phyloP scores from a whole-genome alignment of 2,888 invertebrate species.

The Zootermopsis nevadensis region DNA sequence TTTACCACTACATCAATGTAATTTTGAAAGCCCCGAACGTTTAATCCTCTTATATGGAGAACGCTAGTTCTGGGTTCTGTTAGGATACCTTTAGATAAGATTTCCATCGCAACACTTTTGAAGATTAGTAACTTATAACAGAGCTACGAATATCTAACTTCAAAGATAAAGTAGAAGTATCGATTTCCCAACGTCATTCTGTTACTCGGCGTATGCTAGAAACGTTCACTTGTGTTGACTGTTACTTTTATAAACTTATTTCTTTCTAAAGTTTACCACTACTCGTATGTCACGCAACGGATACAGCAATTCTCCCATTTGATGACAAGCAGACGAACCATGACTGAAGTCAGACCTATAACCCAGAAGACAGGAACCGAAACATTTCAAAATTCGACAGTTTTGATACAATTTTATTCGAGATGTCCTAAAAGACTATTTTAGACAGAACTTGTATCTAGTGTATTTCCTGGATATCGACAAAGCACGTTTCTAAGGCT shows the following conservation, averaged over 20 bases:
- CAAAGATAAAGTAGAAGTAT: background rate
- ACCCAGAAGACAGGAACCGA: background rate
- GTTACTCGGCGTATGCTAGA: background rate
- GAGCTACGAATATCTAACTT: background rate
- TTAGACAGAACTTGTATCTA: background rate
- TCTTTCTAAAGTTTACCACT: background rate
- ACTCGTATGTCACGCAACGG: constrained; percentile 7
- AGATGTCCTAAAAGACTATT: background rate
- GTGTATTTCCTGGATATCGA: constrained; percentile 25
- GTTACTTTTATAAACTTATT: background rate
- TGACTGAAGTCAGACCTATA: background rate
- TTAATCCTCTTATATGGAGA: too few relatives aligned
- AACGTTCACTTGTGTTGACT: background rate
- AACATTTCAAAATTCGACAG: background rate
- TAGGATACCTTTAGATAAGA: too few relatives aligned
- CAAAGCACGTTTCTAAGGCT: background rate
- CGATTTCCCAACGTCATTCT: background rate
- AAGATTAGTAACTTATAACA: too few relatives aligned
- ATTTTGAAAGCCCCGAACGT: too few relatives aligned
- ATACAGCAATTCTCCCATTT: background rate
- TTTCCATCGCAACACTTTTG: too few relatives aligned
- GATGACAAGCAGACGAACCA: constrained; percentile 8
- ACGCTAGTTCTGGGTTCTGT: too few relatives aligned
- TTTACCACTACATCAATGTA: too few relatives aligned
- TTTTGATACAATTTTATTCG: constrained; percentile 6